Evolutionary conservation across 2,113 vertebrate genomes (phyloP).

Genomic region (Galemys pyrenaicus): DNA sequence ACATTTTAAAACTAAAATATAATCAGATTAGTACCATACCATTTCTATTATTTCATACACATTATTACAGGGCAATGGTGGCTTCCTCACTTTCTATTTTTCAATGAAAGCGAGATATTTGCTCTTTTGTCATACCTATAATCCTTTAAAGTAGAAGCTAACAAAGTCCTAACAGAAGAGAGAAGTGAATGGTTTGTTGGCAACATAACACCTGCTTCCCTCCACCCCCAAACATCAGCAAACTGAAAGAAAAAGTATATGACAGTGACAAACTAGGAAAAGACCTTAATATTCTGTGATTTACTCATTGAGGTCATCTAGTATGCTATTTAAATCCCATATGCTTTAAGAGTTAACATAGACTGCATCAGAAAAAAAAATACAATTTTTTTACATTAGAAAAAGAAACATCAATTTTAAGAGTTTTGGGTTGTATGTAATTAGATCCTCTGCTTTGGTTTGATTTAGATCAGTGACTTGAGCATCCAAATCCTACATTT

Average conservation of each 20-base stretch:
- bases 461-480: neutral
- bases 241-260: neutral
- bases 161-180: neutral
- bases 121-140: neutral
- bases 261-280: neutral
- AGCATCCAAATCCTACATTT: constrained; percentile 53
- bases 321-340: neutral
- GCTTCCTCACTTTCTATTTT: neutral
- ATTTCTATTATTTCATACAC: neutral
- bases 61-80: neutral
- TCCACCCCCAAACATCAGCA: neutral
- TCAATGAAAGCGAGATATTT: neutral
- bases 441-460: neutral
- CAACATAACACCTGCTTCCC: neutral
- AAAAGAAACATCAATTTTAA: neutral
- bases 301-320: neutral
- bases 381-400: neutral
- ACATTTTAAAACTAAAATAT: no score
- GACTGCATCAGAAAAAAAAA: neutral
- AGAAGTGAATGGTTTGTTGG: neutral
- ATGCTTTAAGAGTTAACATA: neutral
- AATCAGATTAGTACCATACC: no score
- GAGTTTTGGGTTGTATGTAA: neutral
- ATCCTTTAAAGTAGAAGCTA: neutral
- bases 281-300: neutral